These are phyloP conservation scores for Caenorhabditis drosophilae DNA, from an alignment of 2,888 invertebrate species.

Conservation along the genomic window DNA sequence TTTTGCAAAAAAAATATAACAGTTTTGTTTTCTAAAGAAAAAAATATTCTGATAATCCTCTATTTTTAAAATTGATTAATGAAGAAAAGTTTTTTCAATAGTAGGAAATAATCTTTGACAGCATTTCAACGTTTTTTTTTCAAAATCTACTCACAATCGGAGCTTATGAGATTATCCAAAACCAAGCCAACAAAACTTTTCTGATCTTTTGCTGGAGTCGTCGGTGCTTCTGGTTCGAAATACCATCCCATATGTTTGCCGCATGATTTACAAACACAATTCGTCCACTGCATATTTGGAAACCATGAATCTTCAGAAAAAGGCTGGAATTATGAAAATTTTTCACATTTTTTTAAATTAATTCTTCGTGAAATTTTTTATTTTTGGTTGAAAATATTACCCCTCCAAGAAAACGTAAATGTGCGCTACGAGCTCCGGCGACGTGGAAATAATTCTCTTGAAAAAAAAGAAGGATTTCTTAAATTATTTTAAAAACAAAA, in stretches of 20 bases:
- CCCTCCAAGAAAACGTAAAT: slow-evolving; percentile 33
- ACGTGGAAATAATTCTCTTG: slow-evolving; percentile 33
- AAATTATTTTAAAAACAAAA: not conserved
- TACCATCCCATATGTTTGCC: slow-evolving; percentile 49
- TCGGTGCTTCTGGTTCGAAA: slow-evolving; percentile 33
- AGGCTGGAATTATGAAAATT: slow-evolving; percentile 21
- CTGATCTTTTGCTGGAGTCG: slow-evolving; percentile 7
- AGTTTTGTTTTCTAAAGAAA: not conserved
- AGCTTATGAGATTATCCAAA: slow-evolving; percentile 47
- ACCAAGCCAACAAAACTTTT: slow-evolving; percentile 44
- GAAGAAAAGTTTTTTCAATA: too few species aligned
- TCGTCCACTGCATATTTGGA: slow-evolving; percentile 46
- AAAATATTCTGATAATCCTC: not conserved
- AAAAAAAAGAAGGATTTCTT: not conserved
- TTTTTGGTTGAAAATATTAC: slow-evolving; percentile 6
- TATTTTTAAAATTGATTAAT: not conserved
- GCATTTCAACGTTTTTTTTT: not conserved
- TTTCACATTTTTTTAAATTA: not conserved
- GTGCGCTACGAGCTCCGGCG: slow-evolving; percentile 36
- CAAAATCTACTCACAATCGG: slow-evolving; percentile 39
- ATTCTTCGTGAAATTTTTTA: not conserved
- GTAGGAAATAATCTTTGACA: not conserved
- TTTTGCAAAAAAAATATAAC: too few species aligned
- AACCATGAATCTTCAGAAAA: slow-evolving; percentile 40
- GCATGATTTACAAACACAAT: slow-evolving; percentile 39